Conservation (phyloP, 1,140 invertebrate species). For the Cotesia chilonis region DNA sequence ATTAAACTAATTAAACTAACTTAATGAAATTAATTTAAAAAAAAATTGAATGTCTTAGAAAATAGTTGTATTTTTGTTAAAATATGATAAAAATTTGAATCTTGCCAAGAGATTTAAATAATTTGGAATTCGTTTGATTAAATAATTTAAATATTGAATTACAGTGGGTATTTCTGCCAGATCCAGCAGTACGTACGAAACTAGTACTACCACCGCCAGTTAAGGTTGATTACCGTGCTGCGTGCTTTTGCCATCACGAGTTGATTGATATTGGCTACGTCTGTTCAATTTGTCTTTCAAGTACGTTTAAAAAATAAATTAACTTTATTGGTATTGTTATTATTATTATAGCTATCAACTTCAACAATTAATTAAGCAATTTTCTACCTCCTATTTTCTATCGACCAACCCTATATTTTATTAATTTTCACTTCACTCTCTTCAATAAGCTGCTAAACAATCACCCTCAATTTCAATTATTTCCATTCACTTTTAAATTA, state of each 20-base stretch:
- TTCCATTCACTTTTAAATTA: conserved; percentile 13
- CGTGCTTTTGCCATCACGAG: conserved; percentile 98
- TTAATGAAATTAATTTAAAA: no score
- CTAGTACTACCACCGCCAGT: conserved; percentile 88
- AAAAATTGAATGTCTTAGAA: no score
- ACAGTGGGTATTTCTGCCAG: conserved; percentile 93
- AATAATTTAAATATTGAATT: conserved; percentile 43
- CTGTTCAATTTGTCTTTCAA: conserved; percentile 96
- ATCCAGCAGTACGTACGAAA: conserved; percentile 80
- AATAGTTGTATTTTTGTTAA: background rate
- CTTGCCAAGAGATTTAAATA: background rate
- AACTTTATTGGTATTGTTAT: conserved; percentile 44
- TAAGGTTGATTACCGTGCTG: conserved; percentile 94
- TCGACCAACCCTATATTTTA: background rate
- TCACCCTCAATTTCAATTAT: conserved; percentile 5
- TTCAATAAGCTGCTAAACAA: no score
- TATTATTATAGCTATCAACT: conserved; percentile 3
- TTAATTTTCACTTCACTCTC: no score
- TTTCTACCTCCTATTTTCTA: no score
- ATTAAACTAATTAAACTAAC: no score
- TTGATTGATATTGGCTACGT: conserved; percentile 96
- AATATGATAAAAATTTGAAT: background rate
- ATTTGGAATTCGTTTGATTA: conserved; percentile 33
- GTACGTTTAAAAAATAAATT: conserved; percentile 68
- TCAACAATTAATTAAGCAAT: no score